These are phyloP conservation scores for Podarcis lilfordi DNA, from an alignment of 2,797 vertebrate species.

Conservation along the genomic window DNA sequence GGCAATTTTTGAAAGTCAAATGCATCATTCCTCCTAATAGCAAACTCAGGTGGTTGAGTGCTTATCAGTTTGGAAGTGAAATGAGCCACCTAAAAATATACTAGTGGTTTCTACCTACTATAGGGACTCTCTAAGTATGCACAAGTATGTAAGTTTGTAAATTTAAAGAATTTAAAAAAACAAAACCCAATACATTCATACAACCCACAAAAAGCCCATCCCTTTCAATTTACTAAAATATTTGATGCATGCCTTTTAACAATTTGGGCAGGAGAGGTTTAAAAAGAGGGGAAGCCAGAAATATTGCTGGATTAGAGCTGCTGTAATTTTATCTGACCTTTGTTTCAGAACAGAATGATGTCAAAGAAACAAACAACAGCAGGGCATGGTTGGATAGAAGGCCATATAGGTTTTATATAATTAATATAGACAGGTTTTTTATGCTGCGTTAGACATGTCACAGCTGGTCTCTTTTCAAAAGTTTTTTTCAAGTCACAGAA, in stretches of 20 bases:
- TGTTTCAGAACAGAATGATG: background rate
- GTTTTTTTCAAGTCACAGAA: background rate
- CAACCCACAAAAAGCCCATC: background rate
- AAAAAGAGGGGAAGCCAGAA: background rate
- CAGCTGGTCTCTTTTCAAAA: constrained; percentile 3
- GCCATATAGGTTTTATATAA: constrained; percentile 6
- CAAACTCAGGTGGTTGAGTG: background rate
- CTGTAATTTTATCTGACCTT: constrained; percentile 12
- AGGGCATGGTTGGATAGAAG: background rate
- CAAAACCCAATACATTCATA: background rate
- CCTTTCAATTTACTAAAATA: background rate
- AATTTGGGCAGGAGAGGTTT: background rate
- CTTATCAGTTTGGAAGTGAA: background rate
- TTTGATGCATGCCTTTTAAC: background rate
- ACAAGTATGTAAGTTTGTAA: background rate
- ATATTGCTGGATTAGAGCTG: background rate
- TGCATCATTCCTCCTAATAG: background rate
- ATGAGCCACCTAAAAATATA: background rate
- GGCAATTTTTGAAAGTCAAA: constrained; percentile 36
- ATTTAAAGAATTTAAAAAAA: background rate
- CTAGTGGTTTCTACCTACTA: background rate
- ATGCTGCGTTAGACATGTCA: constrained; percentile 10
- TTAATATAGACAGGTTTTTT: constrained; percentile 1
- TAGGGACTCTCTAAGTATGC: background rate
- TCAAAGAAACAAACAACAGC: constrained; percentile 4